phyloP scores from a whole-genome alignment of 1,140 invertebrate species.

The Cecropterus lyciades region DNA sequence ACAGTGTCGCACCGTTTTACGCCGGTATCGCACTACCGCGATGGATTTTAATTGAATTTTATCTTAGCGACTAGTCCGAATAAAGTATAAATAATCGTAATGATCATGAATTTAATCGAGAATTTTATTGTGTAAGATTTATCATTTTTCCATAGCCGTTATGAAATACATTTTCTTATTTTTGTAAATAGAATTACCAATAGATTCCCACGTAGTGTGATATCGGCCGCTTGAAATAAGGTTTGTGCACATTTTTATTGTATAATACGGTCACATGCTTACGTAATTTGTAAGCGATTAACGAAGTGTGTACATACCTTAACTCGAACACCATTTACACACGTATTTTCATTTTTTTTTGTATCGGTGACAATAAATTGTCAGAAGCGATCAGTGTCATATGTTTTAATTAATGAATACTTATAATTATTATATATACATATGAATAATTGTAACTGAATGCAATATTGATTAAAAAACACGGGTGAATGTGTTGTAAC shows the following conservation, averaged over 20 bases:
- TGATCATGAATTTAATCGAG: too few relatives aligned
- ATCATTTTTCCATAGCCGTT: not conserved
- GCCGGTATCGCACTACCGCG: constrained; percentile 18
- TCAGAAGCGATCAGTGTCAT: constrained; percentile 56
- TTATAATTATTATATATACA: constrained; percentile 44
- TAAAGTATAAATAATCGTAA: too few relatives aligned
- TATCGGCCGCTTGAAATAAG: constrained; percentile 28
- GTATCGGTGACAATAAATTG: constrained; percentile 61
- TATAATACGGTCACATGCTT: constrained; percentile 27
- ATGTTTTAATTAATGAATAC: constrained; percentile 47
- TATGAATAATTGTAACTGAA: constrained; percentile 39
- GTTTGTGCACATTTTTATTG: constrained; percentile 49
- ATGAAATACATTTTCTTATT: not conserved
- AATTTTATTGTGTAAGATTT: constrained; percentile 10
- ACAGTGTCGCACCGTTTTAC: constrained; percentile 37
- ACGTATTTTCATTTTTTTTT: constrained; percentile 22
- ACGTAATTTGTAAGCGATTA: constrained; percentile 14
- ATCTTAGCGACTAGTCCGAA: too few relatives aligned
- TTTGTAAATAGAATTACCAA: constrained; percentile 18
- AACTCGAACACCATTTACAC: constrained; percentile 10
- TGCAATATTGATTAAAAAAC: constrained; percentile 37
- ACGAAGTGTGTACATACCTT: constrained; percentile 51
- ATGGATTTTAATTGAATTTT: not conserved
- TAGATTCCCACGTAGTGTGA: constrained; percentile 8
- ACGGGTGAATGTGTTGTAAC: constrained; percentile 41